phyloP scores from a whole-genome alignment of 2,797 vertebrate species.

The Alca torda region DNA sequence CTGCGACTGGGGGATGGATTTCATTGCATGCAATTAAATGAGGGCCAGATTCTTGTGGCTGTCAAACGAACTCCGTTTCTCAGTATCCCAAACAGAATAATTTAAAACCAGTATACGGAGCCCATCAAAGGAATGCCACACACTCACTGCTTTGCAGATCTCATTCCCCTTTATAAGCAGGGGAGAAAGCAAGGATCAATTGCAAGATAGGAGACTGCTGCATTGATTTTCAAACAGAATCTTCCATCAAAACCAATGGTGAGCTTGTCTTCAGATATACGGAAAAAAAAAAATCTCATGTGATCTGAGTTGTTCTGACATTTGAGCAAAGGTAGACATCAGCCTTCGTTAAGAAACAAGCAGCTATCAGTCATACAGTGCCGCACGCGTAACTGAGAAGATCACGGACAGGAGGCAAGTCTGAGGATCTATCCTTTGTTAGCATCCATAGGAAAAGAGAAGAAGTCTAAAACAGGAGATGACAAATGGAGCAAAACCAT shows the following conservation, averaged over 20 bases:
- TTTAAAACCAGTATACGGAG: slow-evolving; percentile 19
- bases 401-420: neutral
- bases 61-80: slow-evolving; percentile 27
- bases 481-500: neutral
- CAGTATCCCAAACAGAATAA: slow-evolving; percentile 46
- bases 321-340: neutral
- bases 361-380: neutral
- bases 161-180: slow-evolving; percentile 4
- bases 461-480: neutral
- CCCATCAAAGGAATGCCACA: slow-evolving; percentile 36
- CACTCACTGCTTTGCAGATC: neutral
- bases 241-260: slow-evolving; percentile 40
- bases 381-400: neutral
- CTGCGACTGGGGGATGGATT: neutral
- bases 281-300: neutral
- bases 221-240: slow-evolving; percentile 60
- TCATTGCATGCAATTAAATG: neutral
- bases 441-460: neutral
- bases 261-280: neutral
- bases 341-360: neutral
- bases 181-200: neutral
- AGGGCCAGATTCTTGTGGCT: neutral
- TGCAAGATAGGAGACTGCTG: neutral
- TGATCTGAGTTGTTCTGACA: neutral
- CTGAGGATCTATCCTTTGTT: neutral